Evolutionary conservation across 2,113 vertebrate species (phyloP).

Genomic region (Felis catus): F.catus_Fca126_mat1.0 CM031427.1:22337501-22338000

Average conservation of each 20-base stretch:
- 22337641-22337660: background rate
- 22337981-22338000: background rate
- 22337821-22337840: background rate
- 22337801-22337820: background rate
- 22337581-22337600: background rate
- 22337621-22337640: background rate
- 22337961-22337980: fast-evolving
- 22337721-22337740: too few relatives aligned
- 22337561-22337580: background rate
- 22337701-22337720: too few relatives aligned
- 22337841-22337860: background rate
- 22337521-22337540: background rate
- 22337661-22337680: too few relatives aligned
- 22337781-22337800: too few relatives aligned
- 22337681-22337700: too few relatives aligned
- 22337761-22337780: too few relatives aligned
- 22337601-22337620: background rate
- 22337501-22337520: background rate
- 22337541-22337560: background rate
- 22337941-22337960: background rate
- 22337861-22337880: background rate
- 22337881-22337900: background rate
- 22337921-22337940: background rate
- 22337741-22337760: too few relatives aligned
- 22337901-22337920: background rate